Percentiles rank a stretch among this genome's conserved stretches.
Conservation (phyloP, 2,797 vertebrate genomes). For the Siniperca obscura region DNA sequence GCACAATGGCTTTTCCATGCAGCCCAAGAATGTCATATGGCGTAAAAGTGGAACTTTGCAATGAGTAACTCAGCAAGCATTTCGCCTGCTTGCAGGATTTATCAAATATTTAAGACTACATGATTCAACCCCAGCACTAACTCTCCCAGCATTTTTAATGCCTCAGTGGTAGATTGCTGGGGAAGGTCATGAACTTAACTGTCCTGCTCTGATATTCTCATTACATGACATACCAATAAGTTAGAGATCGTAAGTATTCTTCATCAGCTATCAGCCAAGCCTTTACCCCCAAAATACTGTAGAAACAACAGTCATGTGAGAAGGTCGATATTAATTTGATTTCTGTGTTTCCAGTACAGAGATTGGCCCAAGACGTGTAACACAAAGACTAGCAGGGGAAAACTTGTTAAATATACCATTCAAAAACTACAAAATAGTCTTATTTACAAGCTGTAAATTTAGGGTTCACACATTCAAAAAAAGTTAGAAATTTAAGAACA, state of each 20-base stretch:
- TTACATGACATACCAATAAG: conserved; percentile 40
- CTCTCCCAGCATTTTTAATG: conserved; percentile 72
- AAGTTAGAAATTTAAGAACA: not conserved
- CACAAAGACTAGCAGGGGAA: not conserved
- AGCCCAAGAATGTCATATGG: conserved; percentile 5
- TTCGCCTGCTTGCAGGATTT: conserved; percentile 57
- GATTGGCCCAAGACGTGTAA: not conserved
- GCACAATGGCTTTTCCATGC: not conserved
- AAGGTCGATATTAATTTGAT: not conserved
- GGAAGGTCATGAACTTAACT: conserved; percentile 75
- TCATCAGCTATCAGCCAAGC: conserved; percentile 5
- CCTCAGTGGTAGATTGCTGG: conserved; percentile 61
- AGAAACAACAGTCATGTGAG: not conserved
- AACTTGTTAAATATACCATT: not conserved
- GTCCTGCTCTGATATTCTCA: conserved; percentile 55
- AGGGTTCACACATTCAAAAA: not conserved
- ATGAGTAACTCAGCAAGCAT: conserved; percentile 49
- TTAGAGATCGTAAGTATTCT: conserved; percentile 23
- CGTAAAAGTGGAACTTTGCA: conserved; percentile 38
- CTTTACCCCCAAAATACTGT: not conserved
- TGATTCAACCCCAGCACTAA: conserved; percentile 63
- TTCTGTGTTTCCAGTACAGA: not conserved
- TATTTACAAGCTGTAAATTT: not conserved
- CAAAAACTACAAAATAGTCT: not conserved
- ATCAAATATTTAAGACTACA: conserved; percentile 80